Evolutionary conservation across 2,888 invertebrate genomes (phyloP).

Genomic region (Eristalis intricaria): DNA sequence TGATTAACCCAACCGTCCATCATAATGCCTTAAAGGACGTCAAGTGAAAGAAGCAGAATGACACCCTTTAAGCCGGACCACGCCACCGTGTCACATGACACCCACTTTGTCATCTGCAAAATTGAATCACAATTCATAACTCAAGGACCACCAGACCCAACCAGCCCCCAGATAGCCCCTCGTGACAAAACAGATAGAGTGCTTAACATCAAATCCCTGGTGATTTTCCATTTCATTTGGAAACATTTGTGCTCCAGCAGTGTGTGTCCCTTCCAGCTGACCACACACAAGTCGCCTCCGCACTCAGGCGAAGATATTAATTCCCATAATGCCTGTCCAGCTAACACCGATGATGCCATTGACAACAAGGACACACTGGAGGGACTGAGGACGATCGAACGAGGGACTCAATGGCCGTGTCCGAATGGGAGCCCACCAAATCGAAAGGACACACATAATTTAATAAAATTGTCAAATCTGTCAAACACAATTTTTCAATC

Average conservation of each 20-base stretch:
- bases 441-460: slow-evolving; percentile 62
- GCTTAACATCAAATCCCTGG: slow-evolving; percentile 64
- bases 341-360: slow-evolving; percentile 25
- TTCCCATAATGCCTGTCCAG: slow-evolving; percentile 63
- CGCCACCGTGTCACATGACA: slow-evolving; percentile 49
- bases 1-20: neutral
- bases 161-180: slow-evolving; percentile 55
- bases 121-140: slow-evolving; percentile 70
- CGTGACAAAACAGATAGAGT: slow-evolving; percentile 54
- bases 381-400: neutral
- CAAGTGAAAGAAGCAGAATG: neutral
- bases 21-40: neutral
- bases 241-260: slow-evolving; percentile 50
- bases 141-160: slow-evolving; percentile 57
- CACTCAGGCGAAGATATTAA: slow-evolving; percentile 58
- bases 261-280: slow-evolving; percentile 46
- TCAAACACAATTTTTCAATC: slow-evolving; percentile 65
- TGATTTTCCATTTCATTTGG: slow-evolving; percentile 70
- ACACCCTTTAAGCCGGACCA: slow-evolving; percentile 2
- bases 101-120: slow-evolving; percentile 62
- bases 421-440: slow-evolving; percentile 48
- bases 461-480: slow-evolving; percentile 70
- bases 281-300: slow-evolving; percentile 8
- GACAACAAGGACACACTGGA: slow-evolving; percentile 18
- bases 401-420: slow-evolving; percentile 32